Evolutionary conservation across 2,113 vertebrate species (phyloP).

Genomic region (Urocolius indicus): DNA sequence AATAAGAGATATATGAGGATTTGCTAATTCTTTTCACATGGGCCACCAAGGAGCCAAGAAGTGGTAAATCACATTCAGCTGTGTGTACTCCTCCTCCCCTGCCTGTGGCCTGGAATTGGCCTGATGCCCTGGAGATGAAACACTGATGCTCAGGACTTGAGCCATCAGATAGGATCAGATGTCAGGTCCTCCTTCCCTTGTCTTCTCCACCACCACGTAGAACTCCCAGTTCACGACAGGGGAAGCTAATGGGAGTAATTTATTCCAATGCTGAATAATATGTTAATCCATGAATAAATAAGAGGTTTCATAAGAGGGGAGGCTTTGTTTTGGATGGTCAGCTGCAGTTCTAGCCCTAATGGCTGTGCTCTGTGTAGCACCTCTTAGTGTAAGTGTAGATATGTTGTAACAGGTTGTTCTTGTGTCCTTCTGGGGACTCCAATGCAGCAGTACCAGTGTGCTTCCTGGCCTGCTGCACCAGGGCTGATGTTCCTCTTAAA

Average conservation of each 20-base stretch:
- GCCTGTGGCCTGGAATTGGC: neutral
- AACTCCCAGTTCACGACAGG: neutral
- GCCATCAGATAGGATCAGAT: neutral
- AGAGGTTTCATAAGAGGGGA: neutral
- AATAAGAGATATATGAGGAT: neutral
- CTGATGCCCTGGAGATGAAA: neutral
- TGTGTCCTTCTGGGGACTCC: accelerated
- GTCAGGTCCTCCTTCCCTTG: neutral
- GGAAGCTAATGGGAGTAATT: neutral
- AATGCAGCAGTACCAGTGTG: neutral
- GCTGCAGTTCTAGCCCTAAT: neutral
- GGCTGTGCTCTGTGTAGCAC: neutral
- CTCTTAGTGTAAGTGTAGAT: neutral
- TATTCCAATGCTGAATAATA: neutral
- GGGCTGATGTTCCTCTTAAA: neutral
- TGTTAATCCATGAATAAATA: neutral
- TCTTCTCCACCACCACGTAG: neutral
- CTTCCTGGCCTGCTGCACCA: neutral
- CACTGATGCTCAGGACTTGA: neutral
- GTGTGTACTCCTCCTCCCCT: neutral
- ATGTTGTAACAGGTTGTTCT: neutral
- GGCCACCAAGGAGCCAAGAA: neutral
- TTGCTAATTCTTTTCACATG: neutral
- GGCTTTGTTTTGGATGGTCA: neutral
- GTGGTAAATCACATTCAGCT: neutral